Conservation (phyloP, 2,888 invertebrate genomes). For the Agrotis puta region DNA sequence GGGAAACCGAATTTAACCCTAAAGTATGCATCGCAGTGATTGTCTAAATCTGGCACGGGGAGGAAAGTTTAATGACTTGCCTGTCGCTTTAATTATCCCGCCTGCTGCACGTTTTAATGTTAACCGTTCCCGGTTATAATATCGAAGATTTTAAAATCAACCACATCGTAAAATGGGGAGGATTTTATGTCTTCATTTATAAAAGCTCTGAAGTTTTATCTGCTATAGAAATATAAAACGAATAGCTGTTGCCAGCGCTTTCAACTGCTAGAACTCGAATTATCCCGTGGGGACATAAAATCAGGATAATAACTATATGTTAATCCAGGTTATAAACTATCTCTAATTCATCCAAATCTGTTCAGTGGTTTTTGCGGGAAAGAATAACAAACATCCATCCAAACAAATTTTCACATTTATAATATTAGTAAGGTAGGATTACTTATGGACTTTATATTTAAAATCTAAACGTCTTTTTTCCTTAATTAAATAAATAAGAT, state of each 20-base stretch:
- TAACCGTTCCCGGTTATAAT: slow-evolving; percentile 39
- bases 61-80: slow-evolving; percentile 55
- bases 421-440: too few relatives aligned
- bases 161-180: slow-evolving; percentile 23
- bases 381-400: too few relatives aligned
- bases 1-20: slow-evolving; percentile 49
- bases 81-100: slow-evolving; percentile 47
- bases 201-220: slow-evolving; percentile 1
- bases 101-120: slow-evolving; percentile 47
- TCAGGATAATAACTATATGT: too few relatives aligned
- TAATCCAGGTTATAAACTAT: too few relatives aligned
- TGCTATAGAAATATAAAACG: not conserved
- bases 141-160: slow-evolving; percentile 44
- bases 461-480: too few relatives aligned
- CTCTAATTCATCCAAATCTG: too few relatives aligned
- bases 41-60: slow-evolving; percentile 45
- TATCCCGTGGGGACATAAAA: too few relatives aligned
- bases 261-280: too few relatives aligned
- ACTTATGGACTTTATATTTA: too few relatives aligned
- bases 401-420: too few relatives aligned
- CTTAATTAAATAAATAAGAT: not conserved
- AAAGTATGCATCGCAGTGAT: slow-evolving; percentile 44
- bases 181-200: slow-evolving; percentile 38
- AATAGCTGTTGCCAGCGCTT: too few relatives aligned
- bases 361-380: too few relatives aligned